Percentiles rank a stretch among this genome's conserved stretches.
phyloP scores from a whole-genome alignment of 2,888 invertebrate species.

The Sicus ferrugineus region DNA sequence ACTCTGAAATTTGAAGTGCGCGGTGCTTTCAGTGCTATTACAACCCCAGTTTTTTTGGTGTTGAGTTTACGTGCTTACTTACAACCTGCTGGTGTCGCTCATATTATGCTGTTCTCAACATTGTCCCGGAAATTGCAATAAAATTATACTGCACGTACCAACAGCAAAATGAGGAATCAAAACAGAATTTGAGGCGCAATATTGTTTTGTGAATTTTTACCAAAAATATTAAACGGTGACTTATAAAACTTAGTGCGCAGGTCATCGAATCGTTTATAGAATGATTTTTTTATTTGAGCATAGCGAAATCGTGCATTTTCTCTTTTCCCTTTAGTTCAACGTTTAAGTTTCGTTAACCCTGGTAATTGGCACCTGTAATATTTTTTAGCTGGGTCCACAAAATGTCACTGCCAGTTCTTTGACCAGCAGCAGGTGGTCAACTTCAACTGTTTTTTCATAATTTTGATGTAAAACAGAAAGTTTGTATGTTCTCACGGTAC shows the following conservation, averaged over 20 bases:
- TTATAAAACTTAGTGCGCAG: conserved; percentile 23
- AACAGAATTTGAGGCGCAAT: conserved; percentile 7
- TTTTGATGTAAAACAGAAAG: neutral
- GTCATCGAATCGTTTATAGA: conserved; percentile 22
- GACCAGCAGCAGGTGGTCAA: neutral
- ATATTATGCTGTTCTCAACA: conserved; percentile 9
- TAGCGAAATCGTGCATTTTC: neutral
- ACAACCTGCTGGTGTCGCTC: neutral
- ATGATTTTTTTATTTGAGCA: neutral
- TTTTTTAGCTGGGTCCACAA: conserved; percentile 10
- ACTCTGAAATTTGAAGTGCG: conserved; percentile 8
- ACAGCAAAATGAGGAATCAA: neutral
- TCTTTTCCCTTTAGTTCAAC: conserved; percentile 18
- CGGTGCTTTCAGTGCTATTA: conserved; percentile 3
- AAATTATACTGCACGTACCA: neutral
- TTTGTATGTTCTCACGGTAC: conserved; percentile 20
- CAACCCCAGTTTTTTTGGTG: neutral
- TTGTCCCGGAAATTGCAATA: conserved; percentile 28
- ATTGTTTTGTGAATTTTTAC: conserved; percentile 3
- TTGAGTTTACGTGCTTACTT: neutral
- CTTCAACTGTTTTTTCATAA: neutral
- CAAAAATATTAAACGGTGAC: conserved; percentile 1
- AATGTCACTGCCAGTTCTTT: conserved; percentile 3
- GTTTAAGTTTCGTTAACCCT: too few species aligned
- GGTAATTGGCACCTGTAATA: conserved; percentile 8